Evolutionary conservation across 2,113 vertebrate genomes (phyloP).

Genomic region (Sphyrna mokarran): DNA sequence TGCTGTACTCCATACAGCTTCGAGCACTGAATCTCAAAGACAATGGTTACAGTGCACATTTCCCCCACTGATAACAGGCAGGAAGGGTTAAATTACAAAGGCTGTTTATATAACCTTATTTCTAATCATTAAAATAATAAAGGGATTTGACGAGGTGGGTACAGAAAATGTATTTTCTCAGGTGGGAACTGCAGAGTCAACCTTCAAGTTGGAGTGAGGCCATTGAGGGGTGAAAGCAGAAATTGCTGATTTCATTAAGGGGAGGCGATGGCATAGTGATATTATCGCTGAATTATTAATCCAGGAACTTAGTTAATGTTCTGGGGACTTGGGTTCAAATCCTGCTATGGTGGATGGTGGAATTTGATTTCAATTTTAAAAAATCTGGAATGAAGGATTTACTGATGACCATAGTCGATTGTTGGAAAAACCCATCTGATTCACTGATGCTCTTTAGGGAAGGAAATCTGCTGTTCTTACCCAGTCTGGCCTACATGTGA

Average conservation of each 20-base stretch:
- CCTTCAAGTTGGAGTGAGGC: neutral
- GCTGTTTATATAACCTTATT: neutral
- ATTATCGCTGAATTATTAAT: no score
- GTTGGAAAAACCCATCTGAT: no score
- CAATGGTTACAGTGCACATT: neutral
- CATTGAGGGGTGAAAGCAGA: neutral
- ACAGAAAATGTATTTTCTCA: neutral
- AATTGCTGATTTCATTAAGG: neutral
- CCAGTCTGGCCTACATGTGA: no score
- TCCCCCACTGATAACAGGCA: neutral
- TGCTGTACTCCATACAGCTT: neutral
- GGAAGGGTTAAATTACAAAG: neutral
- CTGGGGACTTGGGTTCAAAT: no score
- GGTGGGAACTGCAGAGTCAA: neutral
- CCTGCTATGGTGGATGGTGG: no score
- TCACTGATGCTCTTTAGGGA: no score
- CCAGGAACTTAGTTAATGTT: no score
- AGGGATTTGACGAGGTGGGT: neutral
- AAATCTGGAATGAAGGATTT: no score
- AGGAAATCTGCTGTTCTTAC: no score
- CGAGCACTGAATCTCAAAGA: neutral
- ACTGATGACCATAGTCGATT: no score
- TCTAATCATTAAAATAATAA: neutral
- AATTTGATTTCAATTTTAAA: no score
- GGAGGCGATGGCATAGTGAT: no score